Conservation (phyloP, 2,113 vertebrate species). For the Phodopus roborovskii region DNA sequence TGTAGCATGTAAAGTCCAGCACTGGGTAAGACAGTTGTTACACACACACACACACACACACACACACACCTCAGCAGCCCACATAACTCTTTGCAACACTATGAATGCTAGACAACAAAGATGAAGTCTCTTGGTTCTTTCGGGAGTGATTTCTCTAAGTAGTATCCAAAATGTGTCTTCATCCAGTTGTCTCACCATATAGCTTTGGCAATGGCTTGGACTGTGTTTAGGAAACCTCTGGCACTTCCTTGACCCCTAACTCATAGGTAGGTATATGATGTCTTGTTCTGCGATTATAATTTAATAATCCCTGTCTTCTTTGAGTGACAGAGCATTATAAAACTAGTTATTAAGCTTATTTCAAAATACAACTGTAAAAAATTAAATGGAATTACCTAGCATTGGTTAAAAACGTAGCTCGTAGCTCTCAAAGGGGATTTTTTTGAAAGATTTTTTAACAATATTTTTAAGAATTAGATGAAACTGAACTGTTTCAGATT, state of each 20-base stretch:
- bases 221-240: background rate
- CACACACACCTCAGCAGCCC: too few relatives aligned
- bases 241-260: too few relatives aligned
- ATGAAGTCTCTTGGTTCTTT: background rate
- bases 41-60: rapidly evolving
- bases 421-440: background rate
- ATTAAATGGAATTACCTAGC: background rate
- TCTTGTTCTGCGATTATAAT: background rate
- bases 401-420: background rate
- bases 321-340: background rate
- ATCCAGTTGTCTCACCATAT: background rate
- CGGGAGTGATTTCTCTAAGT: background rate
- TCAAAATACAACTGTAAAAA: background rate
- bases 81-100: background rate
- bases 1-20: background rate
- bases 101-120: background rate
- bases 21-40: background rate
- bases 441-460: slow-evolving; percentile 20
- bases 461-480: slow-evolving; percentile 29
- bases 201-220: background rate
- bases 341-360: background rate
- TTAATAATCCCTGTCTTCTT: background rate
- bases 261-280: background rate
- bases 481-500: background rate
- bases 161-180: background rate